Evolutionary conservation across 2,888 invertebrate genomes (phyloP).

Genomic region (Congeria kusceri): DNA sequence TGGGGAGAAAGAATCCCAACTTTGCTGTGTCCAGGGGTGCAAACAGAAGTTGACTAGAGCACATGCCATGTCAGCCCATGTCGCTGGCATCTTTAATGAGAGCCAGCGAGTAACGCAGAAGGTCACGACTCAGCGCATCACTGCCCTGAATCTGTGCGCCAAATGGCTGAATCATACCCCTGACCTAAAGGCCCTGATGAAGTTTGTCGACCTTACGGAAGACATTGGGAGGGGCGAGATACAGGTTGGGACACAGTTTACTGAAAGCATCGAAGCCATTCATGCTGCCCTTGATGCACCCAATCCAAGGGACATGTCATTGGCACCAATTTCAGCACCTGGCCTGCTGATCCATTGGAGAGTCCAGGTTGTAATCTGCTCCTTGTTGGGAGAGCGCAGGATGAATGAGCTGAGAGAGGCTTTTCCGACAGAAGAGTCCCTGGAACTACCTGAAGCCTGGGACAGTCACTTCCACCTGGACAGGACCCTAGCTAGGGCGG

Average conservation of each 20-base stretch:
- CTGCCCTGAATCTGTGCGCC: not conserved
- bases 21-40: not conserved
- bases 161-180: not conserved
- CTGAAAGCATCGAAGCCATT: not conserved
- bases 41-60: not conserved
- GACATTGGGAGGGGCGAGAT: not conserved
- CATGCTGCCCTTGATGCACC: not conserved
- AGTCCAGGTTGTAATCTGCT: not conserved
- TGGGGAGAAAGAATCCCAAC: not conserved
- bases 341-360: not conserved
- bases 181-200: not conserved
- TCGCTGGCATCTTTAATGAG: not conserved
- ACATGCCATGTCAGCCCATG: not conserved
- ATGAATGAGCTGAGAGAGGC: not conserved
- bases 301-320: not conserved
- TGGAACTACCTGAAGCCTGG: not conserved
- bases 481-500: not conserved
- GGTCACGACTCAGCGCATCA: not conserved
- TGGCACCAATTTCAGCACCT: not conserved
- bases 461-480: conserved; percentile 24
- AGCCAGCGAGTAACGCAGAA: not conserved
- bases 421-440: not conserved
- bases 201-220: not conserved
- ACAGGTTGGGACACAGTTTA: not conserved
- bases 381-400: not conserved